These are phyloP conservation scores for Sebastes steindachneri DNA, from an alignment of 2,797 vertebrate species.

Conservation along the genomic window DNA sequence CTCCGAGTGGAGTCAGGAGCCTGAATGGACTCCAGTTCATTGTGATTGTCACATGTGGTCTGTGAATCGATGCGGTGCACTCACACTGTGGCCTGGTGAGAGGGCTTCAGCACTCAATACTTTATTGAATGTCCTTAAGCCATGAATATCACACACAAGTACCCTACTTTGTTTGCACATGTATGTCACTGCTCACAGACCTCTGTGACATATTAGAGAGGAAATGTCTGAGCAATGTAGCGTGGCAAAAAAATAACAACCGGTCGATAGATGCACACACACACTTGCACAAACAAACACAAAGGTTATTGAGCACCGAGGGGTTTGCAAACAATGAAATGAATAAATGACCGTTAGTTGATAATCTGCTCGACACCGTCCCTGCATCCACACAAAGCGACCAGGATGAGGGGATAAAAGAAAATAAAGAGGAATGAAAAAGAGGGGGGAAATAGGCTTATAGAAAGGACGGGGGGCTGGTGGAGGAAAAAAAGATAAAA, in stretches of 20 bases:
- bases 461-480: slow-evolving; percentile 34
- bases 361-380: slow-evolving; percentile 52
- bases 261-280: slow-evolving; percentile 7
- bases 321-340: slow-evolving; percentile 40
- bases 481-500: slow-evolving; percentile 48
- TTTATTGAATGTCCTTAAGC: slow-evolving; percentile 71
- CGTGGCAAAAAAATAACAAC: slow-evolving; percentile 41
- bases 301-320: slow-evolving; percentile 44
- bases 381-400: slow-evolving; percentile 39
- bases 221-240: slow-evolving; percentile 39
- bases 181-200: slow-evolving; percentile 34
- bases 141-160: slow-evolving; percentile 33
- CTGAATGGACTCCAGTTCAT: slow-evolving; percentile 46
- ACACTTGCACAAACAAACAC: slow-evolving; percentile 32
- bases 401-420: slow-evolving; percentile 41
- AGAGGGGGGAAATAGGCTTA: slow-evolving; percentile 45
- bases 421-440: slow-evolving; percentile 41
- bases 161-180: slow-evolving; percentile 30
- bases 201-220: slow-evolving; percentile 30
- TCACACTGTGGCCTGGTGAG: slow-evolving; percentile 48
- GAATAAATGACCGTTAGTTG: slow-evolving; percentile 51
- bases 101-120: slow-evolving; percentile 52
- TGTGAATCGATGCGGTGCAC: slow-evolving; percentile 66
- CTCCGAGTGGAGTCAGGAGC: neutral
- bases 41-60: slow-evolving; percentile 57